Evolutionary conservation across 2,797 vertebrate species (phyloP).

Genomic region (Balearica regulorum): DNA sequence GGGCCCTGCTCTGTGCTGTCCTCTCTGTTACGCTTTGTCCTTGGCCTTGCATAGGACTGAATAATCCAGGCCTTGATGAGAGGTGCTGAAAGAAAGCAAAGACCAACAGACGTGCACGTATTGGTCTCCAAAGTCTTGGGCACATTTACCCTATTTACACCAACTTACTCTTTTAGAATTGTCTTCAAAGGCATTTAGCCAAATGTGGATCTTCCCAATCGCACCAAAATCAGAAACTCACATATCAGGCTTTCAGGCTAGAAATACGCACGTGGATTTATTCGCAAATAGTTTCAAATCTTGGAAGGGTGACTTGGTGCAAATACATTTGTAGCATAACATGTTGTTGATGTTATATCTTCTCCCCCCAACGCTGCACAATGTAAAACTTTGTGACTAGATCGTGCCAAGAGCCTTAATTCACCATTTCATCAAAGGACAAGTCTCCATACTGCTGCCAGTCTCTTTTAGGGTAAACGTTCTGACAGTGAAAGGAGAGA

Average conservation of each 20-base stretch:
- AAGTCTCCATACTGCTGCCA: background rate
- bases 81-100: background rate
- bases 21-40: background rate
- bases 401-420: background rate
- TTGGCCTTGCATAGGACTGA: background rate
- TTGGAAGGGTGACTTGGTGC: background rate
- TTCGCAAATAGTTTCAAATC: constrained; percentile 1
- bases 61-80: background rate
- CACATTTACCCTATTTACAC: background rate
- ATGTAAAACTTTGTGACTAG: background rate
- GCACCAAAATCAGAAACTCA: background rate
- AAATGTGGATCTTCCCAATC: background rate
- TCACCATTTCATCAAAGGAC: background rate
- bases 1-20: background rate
- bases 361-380: background rate
- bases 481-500: constrained; percentile 31
- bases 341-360: background rate
- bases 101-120: background rate
- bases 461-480: background rate
- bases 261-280: background rate
- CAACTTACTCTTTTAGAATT: background rate
- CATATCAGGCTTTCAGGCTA: background rate
- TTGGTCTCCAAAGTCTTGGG: background rate
- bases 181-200: background rate
- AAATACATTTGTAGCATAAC: background rate